Base-by-base conservation (phyloP, 2,888 invertebrate genomes). In the Dasysyrphus tricinctus region DNA sequence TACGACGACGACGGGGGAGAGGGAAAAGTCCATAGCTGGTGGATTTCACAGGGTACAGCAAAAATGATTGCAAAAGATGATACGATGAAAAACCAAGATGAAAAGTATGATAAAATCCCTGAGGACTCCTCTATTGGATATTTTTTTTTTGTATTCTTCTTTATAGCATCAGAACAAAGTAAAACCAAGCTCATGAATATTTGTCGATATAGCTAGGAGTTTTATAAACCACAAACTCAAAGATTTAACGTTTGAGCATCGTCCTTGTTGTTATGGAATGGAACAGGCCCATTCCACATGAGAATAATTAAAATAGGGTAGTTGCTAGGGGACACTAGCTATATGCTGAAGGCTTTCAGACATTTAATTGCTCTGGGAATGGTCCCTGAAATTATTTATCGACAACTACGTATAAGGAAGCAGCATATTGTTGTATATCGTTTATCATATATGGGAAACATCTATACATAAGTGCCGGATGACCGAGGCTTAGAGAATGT, bases 231-330 rank as follows among this genome's bases (percentile, higher is more conserved):
- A 72, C 63, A 54, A 19, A 51, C 51, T 69, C 49, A 67, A 74
- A 56, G 47, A 59, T 37, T 69, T 69, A 54, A 51, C 24, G 37
- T 54, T 69, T 69, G 39, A 69, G 24, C 24, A 51, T 44, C n/a
- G 24, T 24, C 34, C 12, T 34, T 24, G 24, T 24, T 49, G 34
- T 32, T 44, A 3, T 7, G 39, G 39, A 39, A 39, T 65, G 44
- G 5, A 37, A 37, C 47, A 49, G 11, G 63, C 16, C 32, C 47
- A 49, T 12, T 14, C 69, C 69, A 69, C 69, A 69, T 9, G 69
- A 69, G 69, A 51, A 69, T 74, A 54, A 78, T 74, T 79, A 73
- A 82, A 70, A 70, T 54, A 54, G 78, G 79, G 54, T 73, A 78
- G 69, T 82, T 78, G 82, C 82, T 73, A 14, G 59, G 82, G 78